Evolutionary conservation across 2,797 vertebrate genomes (phyloP).

Genomic region (Neomorphus geoffroyi): DNA sequence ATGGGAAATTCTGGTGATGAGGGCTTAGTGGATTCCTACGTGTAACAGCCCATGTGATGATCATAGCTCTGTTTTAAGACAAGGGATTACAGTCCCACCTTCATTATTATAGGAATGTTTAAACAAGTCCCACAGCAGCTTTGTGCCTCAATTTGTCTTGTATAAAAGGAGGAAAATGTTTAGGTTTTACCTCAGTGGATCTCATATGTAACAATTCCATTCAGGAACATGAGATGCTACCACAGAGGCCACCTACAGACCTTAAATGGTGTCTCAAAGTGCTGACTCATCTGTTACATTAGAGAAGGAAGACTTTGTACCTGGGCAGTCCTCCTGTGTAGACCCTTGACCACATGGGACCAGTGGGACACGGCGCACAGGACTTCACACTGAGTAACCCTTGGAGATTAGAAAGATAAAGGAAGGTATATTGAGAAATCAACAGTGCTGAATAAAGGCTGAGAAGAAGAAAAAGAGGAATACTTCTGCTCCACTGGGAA

Average conservation of each 20-base stretch:
- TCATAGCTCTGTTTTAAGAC: neutral
- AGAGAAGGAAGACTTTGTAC: neutral
- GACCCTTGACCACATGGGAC: too few species aligned
- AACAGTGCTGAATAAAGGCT: neutral
- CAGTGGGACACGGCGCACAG: neutral
- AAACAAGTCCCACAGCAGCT: neutral
- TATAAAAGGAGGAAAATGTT: neutral
- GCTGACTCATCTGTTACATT: neutral
- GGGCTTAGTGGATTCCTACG: neutral
- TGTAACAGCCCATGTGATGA: neutral
- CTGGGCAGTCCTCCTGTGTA: neutral
- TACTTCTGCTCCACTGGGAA: constrained; percentile 12
- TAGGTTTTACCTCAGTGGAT: neutral
- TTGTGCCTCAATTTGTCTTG: neutral
- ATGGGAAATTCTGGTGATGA: neutral
- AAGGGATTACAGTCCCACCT: neutral
- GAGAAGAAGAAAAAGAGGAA: neutral
- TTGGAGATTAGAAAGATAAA: neutral
- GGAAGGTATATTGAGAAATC: neutral
- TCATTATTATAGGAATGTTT: neutral
- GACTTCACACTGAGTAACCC: neutral
- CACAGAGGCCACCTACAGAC: accelerated
- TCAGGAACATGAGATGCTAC: neutral
- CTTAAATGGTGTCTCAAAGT: neutral
- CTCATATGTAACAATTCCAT: neutral